Conservation (phyloP, 23 tunicate genomes). For the Clavelina lepadiformis region DNA sequence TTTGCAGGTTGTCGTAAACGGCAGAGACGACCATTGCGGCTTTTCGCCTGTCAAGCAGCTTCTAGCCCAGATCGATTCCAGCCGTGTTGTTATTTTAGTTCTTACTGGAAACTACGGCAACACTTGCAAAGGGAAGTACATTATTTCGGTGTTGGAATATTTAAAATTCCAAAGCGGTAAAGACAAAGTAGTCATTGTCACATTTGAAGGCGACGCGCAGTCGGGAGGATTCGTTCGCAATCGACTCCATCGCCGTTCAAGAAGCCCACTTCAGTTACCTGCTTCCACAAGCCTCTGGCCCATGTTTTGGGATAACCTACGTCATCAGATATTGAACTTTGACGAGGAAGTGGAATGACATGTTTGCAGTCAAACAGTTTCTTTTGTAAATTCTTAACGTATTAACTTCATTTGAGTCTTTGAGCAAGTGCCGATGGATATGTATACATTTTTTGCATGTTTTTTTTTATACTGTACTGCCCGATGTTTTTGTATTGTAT, state of each 20-base stretch:
- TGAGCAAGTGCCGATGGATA: too few species aligned
- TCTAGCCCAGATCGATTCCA: conserved; percentile 3
- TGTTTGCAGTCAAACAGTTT: too few species aligned
- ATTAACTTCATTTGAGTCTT: too few species aligned
- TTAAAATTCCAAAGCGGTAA: conserved; percentile 4
- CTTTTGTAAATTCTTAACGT: too few species aligned
- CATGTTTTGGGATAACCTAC: conserved; percentile 12
- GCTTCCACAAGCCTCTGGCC: not conserved
- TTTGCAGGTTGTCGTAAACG: not conserved
- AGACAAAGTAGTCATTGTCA: not conserved
- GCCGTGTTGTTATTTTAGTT: conserved; percentile 16
- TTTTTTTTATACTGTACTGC: too few species aligned
- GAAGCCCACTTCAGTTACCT: not conserved
- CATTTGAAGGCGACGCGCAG: conserved; percentile 4
- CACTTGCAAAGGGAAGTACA: conserved; percentile 8
- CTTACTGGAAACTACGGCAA: conserved; percentile 2
- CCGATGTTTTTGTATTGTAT: too few species aligned
- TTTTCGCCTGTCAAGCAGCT: conserved; percentile 1
- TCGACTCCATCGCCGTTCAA: not conserved
- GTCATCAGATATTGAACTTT: too few species aligned
- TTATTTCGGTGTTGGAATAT: conserved; percentile 11
- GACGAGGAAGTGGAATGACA: too few species aligned
- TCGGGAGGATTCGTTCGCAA: not conserved
- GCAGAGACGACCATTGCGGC: conserved; percentile 28
- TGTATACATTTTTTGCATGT: too few species aligned